phyloP scores from a whole-genome alignment of 2,797 vertebrate species.

The Scarus forsteni region DNA sequence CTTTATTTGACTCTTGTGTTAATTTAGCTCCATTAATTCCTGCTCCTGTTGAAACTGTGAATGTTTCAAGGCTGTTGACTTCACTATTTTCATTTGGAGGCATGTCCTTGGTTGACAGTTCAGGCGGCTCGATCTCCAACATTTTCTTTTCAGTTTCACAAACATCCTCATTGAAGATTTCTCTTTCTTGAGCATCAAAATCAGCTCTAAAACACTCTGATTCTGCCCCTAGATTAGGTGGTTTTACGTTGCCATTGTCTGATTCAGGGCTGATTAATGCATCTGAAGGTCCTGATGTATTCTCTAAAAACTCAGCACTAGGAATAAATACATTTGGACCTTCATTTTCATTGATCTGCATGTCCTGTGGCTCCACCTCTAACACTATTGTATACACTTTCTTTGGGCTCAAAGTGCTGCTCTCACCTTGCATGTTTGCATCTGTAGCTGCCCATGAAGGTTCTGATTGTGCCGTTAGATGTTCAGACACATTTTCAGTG shows the following conservation, averaged over 20 bases:
- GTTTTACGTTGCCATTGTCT: background rate
- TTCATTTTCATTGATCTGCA: background rate
- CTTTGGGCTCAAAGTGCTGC: background rate
- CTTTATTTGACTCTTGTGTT: too few species aligned
- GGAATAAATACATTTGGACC: conserved; percentile 5
- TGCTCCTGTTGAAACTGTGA: too few species aligned
- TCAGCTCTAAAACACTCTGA: background rate
- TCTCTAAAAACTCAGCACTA: conserved; percentile 2
- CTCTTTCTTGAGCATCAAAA: background rate
- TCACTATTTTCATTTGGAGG: too few species aligned
- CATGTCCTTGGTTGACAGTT: background rate
- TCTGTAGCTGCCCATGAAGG: background rate
- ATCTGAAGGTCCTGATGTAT: background rate
- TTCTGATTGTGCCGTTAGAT: conserved; percentile 2
- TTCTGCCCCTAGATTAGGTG: background rate
- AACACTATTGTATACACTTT: conserved; percentile 51
- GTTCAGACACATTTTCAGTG: conserved; percentile 1
- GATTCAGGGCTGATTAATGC: background rate
- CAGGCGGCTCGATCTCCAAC: background rate
- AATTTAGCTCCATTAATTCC: background rate
- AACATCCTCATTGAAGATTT: background rate
- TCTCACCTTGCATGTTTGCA: background rate
- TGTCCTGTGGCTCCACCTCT: conserved; percentile 30
- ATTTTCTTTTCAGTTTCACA: background rate
- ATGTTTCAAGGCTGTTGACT: too few species aligned